Conservation (phyloP, 2,888 invertebrate genomes). For the Ypsolopha sequella region DNA sequence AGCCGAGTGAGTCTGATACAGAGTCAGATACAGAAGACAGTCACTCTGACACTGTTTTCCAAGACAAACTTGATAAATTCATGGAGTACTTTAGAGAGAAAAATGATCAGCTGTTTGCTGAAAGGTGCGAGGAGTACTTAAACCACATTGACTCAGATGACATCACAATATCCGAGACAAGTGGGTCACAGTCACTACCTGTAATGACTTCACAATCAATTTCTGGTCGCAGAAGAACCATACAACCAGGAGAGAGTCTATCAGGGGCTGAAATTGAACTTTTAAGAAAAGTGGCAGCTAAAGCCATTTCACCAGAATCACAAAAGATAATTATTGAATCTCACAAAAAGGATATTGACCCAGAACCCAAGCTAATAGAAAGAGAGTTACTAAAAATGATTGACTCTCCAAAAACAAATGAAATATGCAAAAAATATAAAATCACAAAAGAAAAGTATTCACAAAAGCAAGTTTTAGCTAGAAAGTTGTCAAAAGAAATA, state of each 20-base stretch:
- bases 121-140: constrained; percentile 72
- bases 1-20: constrained; percentile 71
- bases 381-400: constrained; percentile 66
- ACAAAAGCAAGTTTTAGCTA: constrained; percentile 57
- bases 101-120: constrained; percentile 76
- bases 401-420: constrained; percentile 59
- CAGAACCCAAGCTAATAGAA: constrained; percentile 67
- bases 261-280: constrained; percentile 72
- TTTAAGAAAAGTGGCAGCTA: constrained; percentile 71
- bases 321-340: constrained; percentile 69
- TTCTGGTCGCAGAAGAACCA: constrained; percentile 66
- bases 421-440: constrained; percentile 66
- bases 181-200: constrained; percentile 60
- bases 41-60: constrained; percentile 75
- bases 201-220: constrained; percentile 61
- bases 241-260: constrained; percentile 73
- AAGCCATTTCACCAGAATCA: constrained; percentile 64
- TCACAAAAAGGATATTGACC: constrained; percentile 64
- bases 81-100: constrained; percentile 79
- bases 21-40: constrained; percentile 72
- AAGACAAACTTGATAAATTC: constrained; percentile 78
- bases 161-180: constrained; percentile 62
- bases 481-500: constrained; percentile 70
- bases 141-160: constrained; percentile 64
- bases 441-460: constrained; percentile 62